A percentile compares a stretch with the other conserved stretches of the same genome.
These are phyloP conservation scores for Taurulus bubalis DNA, from an alignment of 2,113 vertebrate species.

Conservation along the genomic window DNA sequence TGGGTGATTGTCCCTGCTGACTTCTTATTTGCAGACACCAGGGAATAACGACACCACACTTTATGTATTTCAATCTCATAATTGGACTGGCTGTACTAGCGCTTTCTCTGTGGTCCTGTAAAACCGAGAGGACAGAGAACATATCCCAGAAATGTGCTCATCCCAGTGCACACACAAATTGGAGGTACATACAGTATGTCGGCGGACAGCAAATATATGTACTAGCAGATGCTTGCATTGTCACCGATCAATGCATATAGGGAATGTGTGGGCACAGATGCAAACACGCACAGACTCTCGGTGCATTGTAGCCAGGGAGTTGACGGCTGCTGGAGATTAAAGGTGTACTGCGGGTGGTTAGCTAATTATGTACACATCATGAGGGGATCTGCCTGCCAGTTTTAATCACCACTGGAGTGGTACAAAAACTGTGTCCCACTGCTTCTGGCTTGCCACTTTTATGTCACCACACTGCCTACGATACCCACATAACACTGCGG, in stretches of 20 bases:
- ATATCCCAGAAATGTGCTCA: slow-evolving; percentile 32
- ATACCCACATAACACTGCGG: slow-evolving; percentile 50
- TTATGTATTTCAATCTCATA: slow-evolving; percentile 74
- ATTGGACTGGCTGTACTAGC: slow-evolving; percentile 76
- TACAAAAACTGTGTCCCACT: slow-evolving; percentile 40
- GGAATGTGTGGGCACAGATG: slow-evolving; percentile 39
- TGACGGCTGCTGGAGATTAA: slow-evolving; percentile 65
- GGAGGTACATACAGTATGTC: slow-evolving; percentile 28
- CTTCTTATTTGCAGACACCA: slow-evolving; percentile 73
- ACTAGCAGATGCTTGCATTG: slow-evolving; percentile 8
- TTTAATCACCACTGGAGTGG: slow-evolving; percentile 63
- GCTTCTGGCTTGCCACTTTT: slow-evolving; percentile 59
- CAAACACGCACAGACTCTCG: slow-evolving; percentile 23
- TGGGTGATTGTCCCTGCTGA: slow-evolving; percentile 82
- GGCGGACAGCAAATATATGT: slow-evolving; percentile 35
- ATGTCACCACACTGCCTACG: slow-evolving; percentile 60
- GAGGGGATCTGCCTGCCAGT: slow-evolving; percentile 63
- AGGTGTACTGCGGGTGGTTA: slow-evolving; percentile 61
- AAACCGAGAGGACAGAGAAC: slow-evolving; percentile 70
- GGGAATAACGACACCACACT: slow-evolving; percentile 49
- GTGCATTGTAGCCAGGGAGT: slow-evolving; percentile 36
- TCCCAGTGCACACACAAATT: slow-evolving; percentile 30
- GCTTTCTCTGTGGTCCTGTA: slow-evolving; percentile 67
- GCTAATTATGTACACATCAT: slow-evolving; percentile 76
- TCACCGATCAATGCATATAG: slow-evolving; percentile 34